Percentiles rank a stretch among this genome's conserved stretches.
phyloP scores from a whole-genome alignment of 1,140 invertebrate species.

The Episyrphus balteatus region DNA sequence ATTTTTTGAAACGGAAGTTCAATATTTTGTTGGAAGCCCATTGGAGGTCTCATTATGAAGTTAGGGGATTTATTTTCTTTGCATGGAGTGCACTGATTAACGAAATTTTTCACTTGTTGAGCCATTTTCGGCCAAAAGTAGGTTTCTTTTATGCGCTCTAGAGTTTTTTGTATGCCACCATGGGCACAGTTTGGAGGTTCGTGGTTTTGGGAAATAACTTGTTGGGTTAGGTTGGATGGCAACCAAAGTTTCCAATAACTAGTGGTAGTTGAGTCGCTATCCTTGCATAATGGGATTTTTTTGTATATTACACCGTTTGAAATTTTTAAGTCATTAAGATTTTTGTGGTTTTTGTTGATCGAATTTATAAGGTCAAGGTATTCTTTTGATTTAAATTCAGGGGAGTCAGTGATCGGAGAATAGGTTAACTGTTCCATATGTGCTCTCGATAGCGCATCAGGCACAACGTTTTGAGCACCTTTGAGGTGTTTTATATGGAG shows the following conservation, averaged over 20 bases:
- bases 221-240: background rate
- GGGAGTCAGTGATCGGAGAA: too few species aligned
- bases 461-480: conserved; percentile 19
- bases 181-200: background rate
- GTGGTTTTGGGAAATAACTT: background rate
- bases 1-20: conserved; percentile 6
- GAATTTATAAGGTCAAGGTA: too few species aligned
- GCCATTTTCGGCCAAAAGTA: background rate
- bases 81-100: background rate
- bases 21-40: background rate
- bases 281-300: background rate
- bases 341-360: too few species aligned
- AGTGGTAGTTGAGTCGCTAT: background rate
- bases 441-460: conserved; percentile 7
- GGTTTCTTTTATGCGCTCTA: background rate
- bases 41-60: background rate
- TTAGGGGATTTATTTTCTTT: background rate
- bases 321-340: too few species aligned
- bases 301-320: too few species aligned
- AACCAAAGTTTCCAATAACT: conserved; percentile 2
- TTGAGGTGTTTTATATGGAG: conserved; percentile 24
- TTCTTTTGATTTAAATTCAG: too few species aligned
- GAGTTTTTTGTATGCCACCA: conserved; percentile 1
- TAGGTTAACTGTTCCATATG: too few species aligned
- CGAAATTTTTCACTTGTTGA: background rate